Percentiles rank a stretch among this genome's conserved stretches.
Conservation (phyloP, 2,888 invertebrate genomes). For the Apocheima hispidaria region DNA sequence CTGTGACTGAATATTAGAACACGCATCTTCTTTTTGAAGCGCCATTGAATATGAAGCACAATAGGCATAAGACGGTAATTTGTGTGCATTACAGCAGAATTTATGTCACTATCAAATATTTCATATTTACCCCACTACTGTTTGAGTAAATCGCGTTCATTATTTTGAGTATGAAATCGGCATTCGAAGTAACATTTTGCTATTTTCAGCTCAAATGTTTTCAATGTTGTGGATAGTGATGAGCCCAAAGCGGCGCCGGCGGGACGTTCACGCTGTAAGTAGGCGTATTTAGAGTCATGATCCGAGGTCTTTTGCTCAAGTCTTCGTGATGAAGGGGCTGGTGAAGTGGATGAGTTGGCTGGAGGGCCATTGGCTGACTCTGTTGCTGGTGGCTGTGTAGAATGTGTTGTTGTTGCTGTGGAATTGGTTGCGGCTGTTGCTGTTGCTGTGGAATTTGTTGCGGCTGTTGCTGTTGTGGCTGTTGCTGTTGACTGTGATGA, state of each 20-base stretch:
- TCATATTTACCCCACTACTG: too few species aligned
- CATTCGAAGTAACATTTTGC: too few species aligned
- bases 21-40: too few species aligned
- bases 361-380: conserved; percentile 35
- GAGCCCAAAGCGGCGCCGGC: conserved; percentile 73
- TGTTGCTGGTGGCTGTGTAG: conserved; percentile 36
- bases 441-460: conserved; percentile 19
- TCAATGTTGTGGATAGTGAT: conserved; percentile 75
- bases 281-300: conserved; percentile 65
- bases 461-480: conserved; percentile 25
- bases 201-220: too few species aligned
- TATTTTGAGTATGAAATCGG: too few species aligned
- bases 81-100: too few species aligned
- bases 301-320: conserved; percentile 66
- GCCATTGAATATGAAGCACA: too few species aligned
- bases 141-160: too few species aligned
- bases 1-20: too few species aligned
- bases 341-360: conserved; percentile 38
- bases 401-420: conserved; percentile 39
- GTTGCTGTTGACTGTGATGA: conserved; percentile 24
- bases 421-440: conserved; percentile 10
- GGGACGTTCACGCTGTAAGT: conserved; percentile 67
- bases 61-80: too few species aligned
- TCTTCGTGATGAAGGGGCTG: conserved; percentile 63
- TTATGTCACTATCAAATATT: too few species aligned